phyloP scores from a whole-genome alignment of 2,888 invertebrate species.

The Quadriops clusia region DNA sequence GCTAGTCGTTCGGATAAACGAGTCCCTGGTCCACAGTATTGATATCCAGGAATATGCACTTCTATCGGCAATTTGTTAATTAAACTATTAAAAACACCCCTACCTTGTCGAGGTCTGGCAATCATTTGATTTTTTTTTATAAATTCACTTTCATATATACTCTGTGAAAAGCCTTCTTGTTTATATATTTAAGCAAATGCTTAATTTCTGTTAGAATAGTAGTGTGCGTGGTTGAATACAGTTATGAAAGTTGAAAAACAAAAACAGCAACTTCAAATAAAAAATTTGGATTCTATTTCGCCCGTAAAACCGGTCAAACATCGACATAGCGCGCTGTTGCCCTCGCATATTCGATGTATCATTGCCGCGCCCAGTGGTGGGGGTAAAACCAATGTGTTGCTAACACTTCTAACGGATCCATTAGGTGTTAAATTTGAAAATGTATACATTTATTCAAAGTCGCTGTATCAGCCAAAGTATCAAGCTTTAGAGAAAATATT shows the following conservation, averaged over 20 bases:
- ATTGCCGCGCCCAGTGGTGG: no score
- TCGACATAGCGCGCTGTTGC: no score
- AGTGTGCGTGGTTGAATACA: not conserved
- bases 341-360: no score
- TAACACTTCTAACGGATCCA: conserved; percentile 23
- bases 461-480: conserved; percentile 23
- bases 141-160: no score
- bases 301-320: no score
- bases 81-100: conserved; percentile 2
- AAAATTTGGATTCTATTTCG: no score
- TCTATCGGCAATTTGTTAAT: conserved; percentile 9
- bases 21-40: conserved; percentile 12
- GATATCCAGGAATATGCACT: conserved; percentile 12
- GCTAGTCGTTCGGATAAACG: conserved; percentile 17
- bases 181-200: no score
- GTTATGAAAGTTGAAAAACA: no score
- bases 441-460: conserved; percentile 26
- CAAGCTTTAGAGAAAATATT: conserved; percentile 18
- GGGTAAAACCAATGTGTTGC: conserved; percentile 29
- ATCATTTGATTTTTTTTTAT: no score
- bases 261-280: no score
- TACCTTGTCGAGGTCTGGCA: not conserved
- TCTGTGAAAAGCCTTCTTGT: no score
- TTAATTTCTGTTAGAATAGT: no score
- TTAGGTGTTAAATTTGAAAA: conserved; percentile 29